These are phyloP conservation scores for Tribolium madens DNA, from an alignment of 1,140 invertebrate genomes.

Conservation along the genomic window DNA sequence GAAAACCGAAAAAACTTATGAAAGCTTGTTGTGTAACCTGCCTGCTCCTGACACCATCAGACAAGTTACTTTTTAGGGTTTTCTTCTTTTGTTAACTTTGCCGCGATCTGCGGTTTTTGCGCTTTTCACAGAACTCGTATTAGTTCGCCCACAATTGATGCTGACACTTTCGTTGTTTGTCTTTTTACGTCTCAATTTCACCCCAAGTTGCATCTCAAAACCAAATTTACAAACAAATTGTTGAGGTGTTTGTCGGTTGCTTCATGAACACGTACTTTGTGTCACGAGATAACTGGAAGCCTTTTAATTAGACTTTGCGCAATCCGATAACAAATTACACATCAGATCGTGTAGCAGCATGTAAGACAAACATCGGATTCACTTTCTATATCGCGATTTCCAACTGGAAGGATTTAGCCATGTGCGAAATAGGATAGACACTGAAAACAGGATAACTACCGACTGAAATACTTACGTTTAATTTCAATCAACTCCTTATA, in stretches of 20 bases:
- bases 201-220: neutral
- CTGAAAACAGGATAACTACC: slow-evolving; percentile 22
- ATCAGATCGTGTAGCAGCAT: slow-evolving; percentile 11
- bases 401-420: slow-evolving; percentile 24
- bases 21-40: slow-evolving; percentile 38
- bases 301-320: slow-evolving; percentile 20
- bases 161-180: slow-evolving; percentile 18
- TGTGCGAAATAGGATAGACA: slow-evolving; percentile 30
- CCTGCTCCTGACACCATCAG: slow-evolving; percentile 40
- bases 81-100: slow-evolving; percentile 38
- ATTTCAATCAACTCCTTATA: slow-evolving; percentile 35
- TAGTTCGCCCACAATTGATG: slow-evolving; percentile 25
- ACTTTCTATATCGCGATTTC: slow-evolving; percentile 26
- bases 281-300: neutral
- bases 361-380: slow-evolving; percentile 37
- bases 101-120: slow-evolving; percentile 30
- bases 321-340: slow-evolving; percentile 39
- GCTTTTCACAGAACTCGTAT: slow-evolving; percentile 34
- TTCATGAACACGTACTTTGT: neutral
- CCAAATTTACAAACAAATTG: neutral
- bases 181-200: slow-evolving; percentile 6
- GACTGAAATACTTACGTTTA: slow-evolving; percentile 34
- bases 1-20: slow-evolving; percentile 17
- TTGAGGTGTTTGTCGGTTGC: no score
- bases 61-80: slow-evolving; percentile 42